phyloP scores from a whole-genome alignment of 2,888 invertebrate species.

The Netelia melanura region DNA sequence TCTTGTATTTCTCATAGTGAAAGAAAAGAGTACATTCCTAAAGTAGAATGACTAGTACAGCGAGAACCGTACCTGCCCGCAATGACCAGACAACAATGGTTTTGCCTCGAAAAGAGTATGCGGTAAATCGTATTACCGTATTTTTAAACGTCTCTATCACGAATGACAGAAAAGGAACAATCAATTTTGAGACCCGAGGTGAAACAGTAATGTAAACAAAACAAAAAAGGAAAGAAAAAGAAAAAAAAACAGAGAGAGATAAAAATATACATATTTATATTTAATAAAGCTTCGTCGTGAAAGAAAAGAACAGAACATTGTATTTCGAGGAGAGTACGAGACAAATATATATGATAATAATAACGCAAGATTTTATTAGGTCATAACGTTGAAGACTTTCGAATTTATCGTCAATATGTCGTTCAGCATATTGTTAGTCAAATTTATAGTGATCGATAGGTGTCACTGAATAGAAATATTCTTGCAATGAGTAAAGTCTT shows the following conservation, averaged over 20 bases:
- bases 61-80: conserved; percentile 80
- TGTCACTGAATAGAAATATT: conserved; percentile 60
- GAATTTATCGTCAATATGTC: conserved; percentile 67
- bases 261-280: conserved; percentile 68
- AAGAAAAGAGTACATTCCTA: conserved; percentile 65
- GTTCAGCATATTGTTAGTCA: conserved; percentile 60
- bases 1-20: conserved; percentile 68
- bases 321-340: conserved; percentile 50
- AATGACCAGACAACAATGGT: conserved; percentile 77
- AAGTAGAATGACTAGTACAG: conserved; percentile 77
- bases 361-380: conserved; percentile 62
- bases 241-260: conserved; percentile 58
- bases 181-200: conserved; percentile 44
- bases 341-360: conserved; percentile 62
- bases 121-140: conserved; percentile 43
- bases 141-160: conserved; percentile 43
- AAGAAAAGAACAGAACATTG: conserved; percentile 39
- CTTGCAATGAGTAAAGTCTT: conserved; percentile 62
- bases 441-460: conserved; percentile 63
- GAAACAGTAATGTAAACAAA: conserved; percentile 62
- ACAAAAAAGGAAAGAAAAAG: conserved; percentile 53
- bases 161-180: conserved; percentile 31
- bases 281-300: conserved; percentile 62
- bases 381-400: conserved; percentile 63
- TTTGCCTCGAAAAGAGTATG: conserved; percentile 73